Percentiles rank a stretch among this genome's conserved stretches.
Evolutionary conservation across 2,888 invertebrate species (phyloP).

Genomic region (Harmothoe impar): DNA sequence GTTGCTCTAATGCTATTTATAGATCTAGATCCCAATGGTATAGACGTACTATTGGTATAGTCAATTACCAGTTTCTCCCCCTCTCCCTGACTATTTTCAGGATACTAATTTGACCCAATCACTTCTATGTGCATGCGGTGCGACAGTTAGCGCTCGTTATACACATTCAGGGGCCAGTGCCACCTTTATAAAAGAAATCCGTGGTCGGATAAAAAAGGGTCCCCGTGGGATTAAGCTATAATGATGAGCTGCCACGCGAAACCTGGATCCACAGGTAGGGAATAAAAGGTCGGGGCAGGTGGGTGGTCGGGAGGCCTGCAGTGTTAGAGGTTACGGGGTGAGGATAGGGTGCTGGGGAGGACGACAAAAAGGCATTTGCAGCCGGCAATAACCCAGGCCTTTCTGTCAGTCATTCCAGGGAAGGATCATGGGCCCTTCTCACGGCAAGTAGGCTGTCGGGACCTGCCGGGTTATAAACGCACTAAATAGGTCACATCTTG

Average conservation of each 20-base stretch:
- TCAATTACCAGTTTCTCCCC: too few species aligned
- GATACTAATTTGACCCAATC: slow-evolving; percentile 21
- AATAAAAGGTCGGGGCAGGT: background rate
- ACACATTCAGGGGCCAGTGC: background rate
- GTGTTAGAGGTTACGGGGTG: background rate
- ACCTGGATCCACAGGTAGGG: background rate
- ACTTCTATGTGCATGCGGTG: background rate
- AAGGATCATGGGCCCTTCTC: background rate
- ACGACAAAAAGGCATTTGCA: slow-evolving; percentile 12
- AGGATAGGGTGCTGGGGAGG: background rate
- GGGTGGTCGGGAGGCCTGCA: background rate
- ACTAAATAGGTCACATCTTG: too few species aligned
- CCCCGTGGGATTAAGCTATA: background rate
- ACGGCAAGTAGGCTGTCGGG: background rate
- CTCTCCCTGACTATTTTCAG: too few species aligned
- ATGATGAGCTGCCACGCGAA: background rate
- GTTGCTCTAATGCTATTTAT: too few species aligned
- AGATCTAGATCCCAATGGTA: too few species aligned
- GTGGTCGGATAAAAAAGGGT: background rate
- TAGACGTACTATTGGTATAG: too few species aligned
- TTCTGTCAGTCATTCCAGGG: background rate
- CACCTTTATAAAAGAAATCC: background rate
- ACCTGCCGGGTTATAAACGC: too few species aligned
- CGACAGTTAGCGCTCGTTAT: background rate
- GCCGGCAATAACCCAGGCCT: background rate